These are phyloP conservation scores for Okamejei kenojei DNA, from an alignment of 2,797 vertebrate species.

Conservation along the genomic window DNA sequence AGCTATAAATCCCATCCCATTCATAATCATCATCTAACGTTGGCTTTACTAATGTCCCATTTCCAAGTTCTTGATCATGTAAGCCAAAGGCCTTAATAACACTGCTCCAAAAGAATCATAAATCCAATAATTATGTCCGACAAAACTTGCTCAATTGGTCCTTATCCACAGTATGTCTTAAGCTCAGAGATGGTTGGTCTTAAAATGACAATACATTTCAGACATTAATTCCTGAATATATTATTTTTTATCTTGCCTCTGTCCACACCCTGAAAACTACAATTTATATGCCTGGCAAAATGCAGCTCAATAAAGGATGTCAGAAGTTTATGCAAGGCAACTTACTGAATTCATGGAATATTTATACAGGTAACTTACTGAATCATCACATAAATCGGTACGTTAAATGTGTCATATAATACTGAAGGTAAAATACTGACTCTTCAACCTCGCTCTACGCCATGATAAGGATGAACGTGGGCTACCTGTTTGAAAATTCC, in stretches of 20 bases:
- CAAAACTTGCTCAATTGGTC: background rate
- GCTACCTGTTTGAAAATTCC: background rate
- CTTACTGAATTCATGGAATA: background rate
- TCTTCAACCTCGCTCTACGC: background rate
- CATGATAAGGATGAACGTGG: background rate
- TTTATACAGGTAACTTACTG: background rate
- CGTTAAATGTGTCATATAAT: background rate
- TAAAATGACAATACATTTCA: background rate
- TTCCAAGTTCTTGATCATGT: too few relatives aligned
- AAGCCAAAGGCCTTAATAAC: too few relatives aligned
- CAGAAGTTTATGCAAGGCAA: background rate
- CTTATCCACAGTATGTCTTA: background rate
- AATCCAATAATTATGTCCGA: too few relatives aligned
- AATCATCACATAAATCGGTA: background rate
- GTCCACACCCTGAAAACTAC: background rate
- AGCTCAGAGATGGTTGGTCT: too few relatives aligned
- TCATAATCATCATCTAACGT: too few relatives aligned
- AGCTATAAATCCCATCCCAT: too few relatives aligned
- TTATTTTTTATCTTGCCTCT: background rate
- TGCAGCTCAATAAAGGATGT: background rate
- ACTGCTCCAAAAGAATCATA: too few relatives aligned
- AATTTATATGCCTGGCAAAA: background rate
- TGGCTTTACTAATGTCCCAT: too few relatives aligned
- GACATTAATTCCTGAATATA: background rate
- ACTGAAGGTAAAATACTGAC: background rate